Evolutionary conservation across 1,140 invertebrate genomes (phyloP).

Genomic region (Nilaparvata lugens): DNA sequence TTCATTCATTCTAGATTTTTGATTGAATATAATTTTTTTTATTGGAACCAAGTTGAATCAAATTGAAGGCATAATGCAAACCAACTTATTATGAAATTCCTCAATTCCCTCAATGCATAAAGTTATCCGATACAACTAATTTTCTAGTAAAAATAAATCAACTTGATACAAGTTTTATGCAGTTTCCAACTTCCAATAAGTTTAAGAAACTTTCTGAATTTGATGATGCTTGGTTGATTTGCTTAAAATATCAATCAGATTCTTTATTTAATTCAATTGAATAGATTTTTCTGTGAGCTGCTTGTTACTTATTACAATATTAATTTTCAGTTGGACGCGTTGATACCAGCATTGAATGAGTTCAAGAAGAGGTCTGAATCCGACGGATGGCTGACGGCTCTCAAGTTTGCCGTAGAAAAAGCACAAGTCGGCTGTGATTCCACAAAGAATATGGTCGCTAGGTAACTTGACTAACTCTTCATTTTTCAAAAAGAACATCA

Average conservation of each 20-base stretch:
- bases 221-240: background rate
- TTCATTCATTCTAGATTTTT: too few species aligned
- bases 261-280: background rate
- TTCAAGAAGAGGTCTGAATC: conserved; percentile 9
- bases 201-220: background rate
- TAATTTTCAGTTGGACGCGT: conserved; percentile 20
- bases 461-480: background rate
- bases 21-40: too few species aligned
- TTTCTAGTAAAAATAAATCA: too few species aligned
- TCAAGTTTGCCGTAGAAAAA: conserved; percentile 19
- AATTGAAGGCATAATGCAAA: too few species aligned
- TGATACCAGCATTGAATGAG: conserved; percentile 20
- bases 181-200: background rate
- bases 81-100: too few species aligned
- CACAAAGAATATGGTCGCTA: conserved; percentile 14
- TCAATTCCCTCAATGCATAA: too few species aligned
- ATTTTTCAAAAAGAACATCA: too few species aligned
- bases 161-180: background rate
- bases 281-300: background rate
- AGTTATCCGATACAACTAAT: too few species aligned
- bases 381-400: conserved; percentile 15
- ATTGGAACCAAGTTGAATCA: too few species aligned
- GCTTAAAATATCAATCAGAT: background rate
- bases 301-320: background rate
- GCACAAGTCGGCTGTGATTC: conserved; percentile 19